A percentile compares a stretch with the other conserved stretches of the same genome.
phyloP scores from a whole-genome alignment of 1,140 invertebrate species.

The Drosophila nannoptera region DNA sequence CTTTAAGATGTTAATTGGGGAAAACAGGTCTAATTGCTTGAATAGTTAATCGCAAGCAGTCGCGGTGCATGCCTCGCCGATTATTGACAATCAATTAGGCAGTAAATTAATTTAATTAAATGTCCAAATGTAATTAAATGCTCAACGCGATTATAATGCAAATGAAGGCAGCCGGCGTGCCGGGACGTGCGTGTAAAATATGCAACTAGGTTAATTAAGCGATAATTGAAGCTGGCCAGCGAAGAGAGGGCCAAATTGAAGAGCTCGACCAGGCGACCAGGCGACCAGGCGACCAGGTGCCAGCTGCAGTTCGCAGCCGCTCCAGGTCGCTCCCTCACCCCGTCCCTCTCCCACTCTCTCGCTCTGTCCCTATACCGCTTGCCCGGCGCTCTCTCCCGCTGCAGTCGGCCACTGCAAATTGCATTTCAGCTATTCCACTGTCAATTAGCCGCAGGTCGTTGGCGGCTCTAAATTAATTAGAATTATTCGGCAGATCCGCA shows the following conservation, averaged over 20 bases:
- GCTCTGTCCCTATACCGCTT: background rate
- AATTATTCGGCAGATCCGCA: constrained; percentile 61
- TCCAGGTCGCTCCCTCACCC: no score
- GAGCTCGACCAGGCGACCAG: no score
- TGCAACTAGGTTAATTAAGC: constrained; percentile 75
- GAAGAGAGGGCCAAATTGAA: constrained; percentile 1
- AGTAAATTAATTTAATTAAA: constrained; percentile 75
- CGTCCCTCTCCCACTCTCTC: no score
- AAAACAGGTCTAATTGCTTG: no score
- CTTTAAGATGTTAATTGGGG: no score
- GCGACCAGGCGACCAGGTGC: background rate
- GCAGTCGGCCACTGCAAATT: constrained; percentile 46
- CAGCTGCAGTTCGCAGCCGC: background rate
- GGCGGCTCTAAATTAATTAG: constrained; percentile 63
- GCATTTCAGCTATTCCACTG: constrained; percentile 63
- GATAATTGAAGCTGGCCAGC: constrained; percentile 61
- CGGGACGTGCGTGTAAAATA: constrained; percentile 56
- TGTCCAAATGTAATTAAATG: constrained; percentile 72
- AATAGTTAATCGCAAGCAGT: no score
- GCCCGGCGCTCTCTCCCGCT: background rate
- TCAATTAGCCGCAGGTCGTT: constrained; percentile 57
- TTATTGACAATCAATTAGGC: constrained; percentile 61
- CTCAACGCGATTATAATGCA: constrained; percentile 57
- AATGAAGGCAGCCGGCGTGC: constrained; percentile 58
- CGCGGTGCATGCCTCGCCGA: constrained; percentile 21